A percentile compares a stretch with the other conserved stretches of the same genome.
These are phyloP conservation scores for Halictus ligatus DNA, from an alignment of 2,888 invertebrate species.

Conservation along the genomic window DNA sequence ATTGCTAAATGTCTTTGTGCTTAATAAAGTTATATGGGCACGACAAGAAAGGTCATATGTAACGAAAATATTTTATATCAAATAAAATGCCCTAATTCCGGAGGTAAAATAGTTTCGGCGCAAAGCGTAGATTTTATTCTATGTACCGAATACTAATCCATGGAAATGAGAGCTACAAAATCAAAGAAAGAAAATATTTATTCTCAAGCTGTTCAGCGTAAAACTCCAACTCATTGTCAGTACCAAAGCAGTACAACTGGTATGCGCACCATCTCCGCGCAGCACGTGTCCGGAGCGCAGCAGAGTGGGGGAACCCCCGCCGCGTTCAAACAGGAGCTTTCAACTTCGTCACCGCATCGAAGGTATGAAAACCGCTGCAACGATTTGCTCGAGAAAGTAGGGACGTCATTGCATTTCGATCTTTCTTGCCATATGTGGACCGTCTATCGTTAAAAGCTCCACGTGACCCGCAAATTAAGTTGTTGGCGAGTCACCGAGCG, in stretches of 20 bases:
- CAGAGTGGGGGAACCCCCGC: neutral
- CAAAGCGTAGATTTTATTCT: no score
- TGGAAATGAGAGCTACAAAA: neutral
- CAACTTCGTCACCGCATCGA: neutral
- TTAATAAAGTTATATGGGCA: no score
- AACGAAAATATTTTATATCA: no score
- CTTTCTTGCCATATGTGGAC: neutral
- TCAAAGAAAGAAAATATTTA: neutral
- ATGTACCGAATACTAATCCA: no score
- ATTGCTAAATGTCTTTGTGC: no score
- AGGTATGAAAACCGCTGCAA: no score
- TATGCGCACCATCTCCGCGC: neutral
- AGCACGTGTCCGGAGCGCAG: neutral
- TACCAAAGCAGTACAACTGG: neutral
- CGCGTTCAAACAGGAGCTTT: neutral
- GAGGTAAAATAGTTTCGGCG: no score
- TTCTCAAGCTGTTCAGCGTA: neutral
- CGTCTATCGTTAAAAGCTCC: neutral
- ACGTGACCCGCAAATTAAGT: neutral
- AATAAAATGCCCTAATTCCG: no score
- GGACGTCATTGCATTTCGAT: neutral
- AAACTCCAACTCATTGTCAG: neutral
- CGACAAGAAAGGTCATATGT: no score
- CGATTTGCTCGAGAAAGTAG: no score
- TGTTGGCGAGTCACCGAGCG: neutral